A percentile compares a stretch with the other conserved stretches of the same genome.
These are phyloP conservation scores for Cochlearius cochlearius DNA, from an alignment of 2,113 vertebrate species.

Conservation along the genomic window DNA sequence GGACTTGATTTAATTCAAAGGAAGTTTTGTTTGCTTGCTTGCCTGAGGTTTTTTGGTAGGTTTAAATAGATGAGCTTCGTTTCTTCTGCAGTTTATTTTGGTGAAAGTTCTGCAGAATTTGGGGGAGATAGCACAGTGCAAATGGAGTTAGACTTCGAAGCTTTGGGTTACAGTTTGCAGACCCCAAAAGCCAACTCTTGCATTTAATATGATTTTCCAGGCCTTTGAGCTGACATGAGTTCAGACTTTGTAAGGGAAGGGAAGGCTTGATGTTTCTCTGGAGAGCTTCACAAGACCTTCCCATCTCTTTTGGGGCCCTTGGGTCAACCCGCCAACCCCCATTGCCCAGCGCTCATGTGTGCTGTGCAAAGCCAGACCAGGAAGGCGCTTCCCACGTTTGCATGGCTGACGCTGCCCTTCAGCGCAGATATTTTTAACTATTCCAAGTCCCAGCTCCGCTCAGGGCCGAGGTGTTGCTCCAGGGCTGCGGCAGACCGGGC, in stretches of 20 bases:
- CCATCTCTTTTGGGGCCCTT: neutral
- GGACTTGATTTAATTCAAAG: conserved; percentile 30
- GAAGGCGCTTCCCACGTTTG: neutral
- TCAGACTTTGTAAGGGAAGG: neutral
- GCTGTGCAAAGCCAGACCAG: neutral
- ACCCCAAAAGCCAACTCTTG: neutral
- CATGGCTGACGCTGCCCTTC: neutral
- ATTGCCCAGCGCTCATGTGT: neutral
- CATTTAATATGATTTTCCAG: neutral
- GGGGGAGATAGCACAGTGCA: neutral
- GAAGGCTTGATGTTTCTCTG: neutral
- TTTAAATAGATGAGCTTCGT: conserved; percentile 6
- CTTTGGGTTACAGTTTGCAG: neutral
- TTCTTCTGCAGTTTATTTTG: conserved; percentile 11
- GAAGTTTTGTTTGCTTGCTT: conserved; percentile 13
- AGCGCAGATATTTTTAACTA: conserved; percentile 53
- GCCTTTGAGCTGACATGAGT: neutral
- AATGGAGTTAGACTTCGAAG: neutral
- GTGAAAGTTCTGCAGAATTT: neutral
- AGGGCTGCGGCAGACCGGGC: neutral
- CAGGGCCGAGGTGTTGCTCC: neutral
- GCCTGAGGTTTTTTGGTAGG: neutral
- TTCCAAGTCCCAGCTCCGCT: neutral
- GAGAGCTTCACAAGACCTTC: neutral
- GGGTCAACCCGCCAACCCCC: neutral